Base-by-base conservation (phyloP, 2,888 invertebrate species). In the Adineta ricciae region DNA sequence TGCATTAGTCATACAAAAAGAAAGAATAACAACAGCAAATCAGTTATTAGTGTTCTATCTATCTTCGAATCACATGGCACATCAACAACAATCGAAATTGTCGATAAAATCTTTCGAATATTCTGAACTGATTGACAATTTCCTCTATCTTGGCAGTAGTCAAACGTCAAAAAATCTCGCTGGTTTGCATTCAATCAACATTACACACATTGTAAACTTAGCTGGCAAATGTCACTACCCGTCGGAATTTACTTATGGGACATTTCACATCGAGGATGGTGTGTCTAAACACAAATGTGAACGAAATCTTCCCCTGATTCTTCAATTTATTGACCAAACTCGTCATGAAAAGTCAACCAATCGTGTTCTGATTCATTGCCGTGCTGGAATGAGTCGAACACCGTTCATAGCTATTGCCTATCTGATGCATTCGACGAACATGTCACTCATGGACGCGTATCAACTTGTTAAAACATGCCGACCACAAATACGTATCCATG, bases 311-410 rank as follows among this genome's bases (percentile, higher is more conserved):
- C 49, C 46, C 14, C 36, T 27, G 7, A 84, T 73, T 64, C 24
- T 41, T 24, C 16, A 72, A 84, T 84, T 84, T 73, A 84, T 84
- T 21, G 72, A 84, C 36, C 41, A 50, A 49, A 36, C 50, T 24
- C 84, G 84, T 27, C 73, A 64, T 73, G 64, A 32, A 16, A 84
- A 73, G 36, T 16, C 73, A 19, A n/a, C 72, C 0, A 73, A 84
- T 73, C 73, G 84, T 27, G 19, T 84, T 49, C 50, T 73, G 49
- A 36, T 84, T 49, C 84, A 84, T 73, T 84, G 84, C 24, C 41
- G 84, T 14, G 84, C 73, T 72, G 84, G 84, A 72, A 46, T 84
- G 32, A 84, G 84, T 73, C 84, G 84, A 36, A 72, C 84, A 84
- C 84, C 84, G 3, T 84, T 72, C 32, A 50, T 84, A 72, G 84